These are phyloP conservation scores for Drosophila picticornis DNA, from an alignment of 2,888 invertebrate species.

Conservation along the genomic window DNA sequence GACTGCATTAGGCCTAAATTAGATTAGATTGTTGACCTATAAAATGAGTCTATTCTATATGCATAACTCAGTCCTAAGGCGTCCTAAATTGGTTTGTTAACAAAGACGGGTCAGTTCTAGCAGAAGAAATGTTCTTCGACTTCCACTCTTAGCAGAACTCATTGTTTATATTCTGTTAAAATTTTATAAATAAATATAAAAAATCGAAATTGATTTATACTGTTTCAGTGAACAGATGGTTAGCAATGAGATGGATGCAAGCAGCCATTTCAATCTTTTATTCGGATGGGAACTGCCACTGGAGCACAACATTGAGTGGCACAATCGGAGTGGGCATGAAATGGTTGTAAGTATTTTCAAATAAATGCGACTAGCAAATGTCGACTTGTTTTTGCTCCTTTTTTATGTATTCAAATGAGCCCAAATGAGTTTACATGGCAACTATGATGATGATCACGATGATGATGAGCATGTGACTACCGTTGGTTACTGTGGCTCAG, in stretches of 20 bases:
- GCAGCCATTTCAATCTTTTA: background rate
- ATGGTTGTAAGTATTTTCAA: constrained; percentile 18
- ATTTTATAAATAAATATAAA: background rate
- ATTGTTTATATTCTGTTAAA: background rate
- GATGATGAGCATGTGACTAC: constrained; percentile 23
- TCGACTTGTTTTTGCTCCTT: constrained; percentile 14
- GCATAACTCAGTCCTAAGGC: too few relatives aligned
- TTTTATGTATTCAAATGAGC: constrained; percentile 69
- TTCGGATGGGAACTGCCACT: background rate
- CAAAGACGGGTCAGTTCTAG: rapidly evolving
- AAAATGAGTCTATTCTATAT: background rate
- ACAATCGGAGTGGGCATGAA: constrained; percentile 8
- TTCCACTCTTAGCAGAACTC: background rate
- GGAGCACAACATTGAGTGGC: background rate
- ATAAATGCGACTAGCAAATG: constrained; percentile 46
- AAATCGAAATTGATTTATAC: background rate
- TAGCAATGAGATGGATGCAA: background rate
- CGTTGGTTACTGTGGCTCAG: background rate
- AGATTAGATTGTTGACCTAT: too few relatives aligned
- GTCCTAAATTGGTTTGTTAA: rapidly evolving
- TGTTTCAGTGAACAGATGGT: background rate
- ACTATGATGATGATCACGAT: constrained; percentile 15
- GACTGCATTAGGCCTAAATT: background rate
- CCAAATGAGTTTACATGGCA: constrained; percentile 66
- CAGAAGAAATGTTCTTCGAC: background rate